Conservation (phyloP, 2,113 vertebrate genomes). For the Pimephales promelas region DNA sequence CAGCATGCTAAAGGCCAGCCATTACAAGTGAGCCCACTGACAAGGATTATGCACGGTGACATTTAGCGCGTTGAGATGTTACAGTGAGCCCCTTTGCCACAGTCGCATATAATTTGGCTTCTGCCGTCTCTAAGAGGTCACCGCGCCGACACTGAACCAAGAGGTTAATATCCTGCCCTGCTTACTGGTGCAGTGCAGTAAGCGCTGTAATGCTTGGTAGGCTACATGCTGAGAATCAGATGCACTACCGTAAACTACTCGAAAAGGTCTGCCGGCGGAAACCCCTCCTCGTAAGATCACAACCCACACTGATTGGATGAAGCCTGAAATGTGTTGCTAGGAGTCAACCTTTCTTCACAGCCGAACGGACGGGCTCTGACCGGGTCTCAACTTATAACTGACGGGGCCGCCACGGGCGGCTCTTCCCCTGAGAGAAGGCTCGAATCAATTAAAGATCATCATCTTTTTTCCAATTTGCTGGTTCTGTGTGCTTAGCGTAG, state of each 20-base stretch:
- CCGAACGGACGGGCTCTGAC: constrained; percentile 22
- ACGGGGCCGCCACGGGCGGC: neutral
- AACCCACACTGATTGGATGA: constrained; percentile 30
- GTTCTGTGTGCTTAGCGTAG: constrained; percentile 25
- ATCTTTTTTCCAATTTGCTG: constrained; percentile 27
- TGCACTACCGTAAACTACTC: neutral
- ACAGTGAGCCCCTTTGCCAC: constrained; percentile 21
- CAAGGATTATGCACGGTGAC: constrained; percentile 33
- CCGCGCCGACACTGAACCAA: constrained; percentile 27
- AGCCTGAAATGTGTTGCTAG: constrained; percentile 45
- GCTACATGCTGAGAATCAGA: constrained; percentile 37
- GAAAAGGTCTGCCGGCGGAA: constrained; percentile 23
- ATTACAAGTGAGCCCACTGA: constrained; percentile 19
- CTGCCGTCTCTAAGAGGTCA: constrained; percentile 7
- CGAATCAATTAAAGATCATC: constrained; percentile 49
- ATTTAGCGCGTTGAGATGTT: constrained; percentile 34
- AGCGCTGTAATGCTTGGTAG: constrained; percentile 33
- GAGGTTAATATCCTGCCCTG: constrained; percentile 40
- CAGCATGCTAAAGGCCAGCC: constrained; percentile 13
- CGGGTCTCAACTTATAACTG: neutral
- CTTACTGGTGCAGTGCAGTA: constrained; percentile 50
- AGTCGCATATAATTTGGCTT: constrained; percentile 18
- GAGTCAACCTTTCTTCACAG: constrained; percentile 37
- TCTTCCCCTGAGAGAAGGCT: neutral
- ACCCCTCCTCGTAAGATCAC: constrained; percentile 39